A percentile compares a stretch with the other conserved stretches of the same genome.
phyloP scores from a whole-genome alignment of 53 echinoderm and acorn worm species.

The Apostichopus leukothele region DNA sequence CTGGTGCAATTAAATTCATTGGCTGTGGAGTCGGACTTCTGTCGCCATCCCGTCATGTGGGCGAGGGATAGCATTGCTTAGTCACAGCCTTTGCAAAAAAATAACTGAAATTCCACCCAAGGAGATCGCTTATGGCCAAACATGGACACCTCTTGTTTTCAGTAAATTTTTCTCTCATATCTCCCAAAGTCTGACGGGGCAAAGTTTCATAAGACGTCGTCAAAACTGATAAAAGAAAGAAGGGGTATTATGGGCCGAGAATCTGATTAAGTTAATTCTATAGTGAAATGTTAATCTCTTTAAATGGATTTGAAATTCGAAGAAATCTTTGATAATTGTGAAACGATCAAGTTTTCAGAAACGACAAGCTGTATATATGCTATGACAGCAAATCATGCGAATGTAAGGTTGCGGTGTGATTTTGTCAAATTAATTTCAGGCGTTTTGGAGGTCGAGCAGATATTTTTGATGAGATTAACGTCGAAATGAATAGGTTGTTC shows the following conservation, averaged over 20 bases:
- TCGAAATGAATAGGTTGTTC: too few species aligned
- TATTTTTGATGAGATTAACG: too few species aligned
- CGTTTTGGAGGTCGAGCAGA: not conserved
- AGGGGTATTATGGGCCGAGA: not conserved
- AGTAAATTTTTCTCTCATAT: not conserved
- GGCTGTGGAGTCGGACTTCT: slow-evolving; percentile 23
- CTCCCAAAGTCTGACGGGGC: not conserved
- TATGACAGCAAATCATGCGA: too few species aligned
- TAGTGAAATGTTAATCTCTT: not conserved
- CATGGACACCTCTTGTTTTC: not conserved
- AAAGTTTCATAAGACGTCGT: too few species aligned
- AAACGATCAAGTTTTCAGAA: not conserved
- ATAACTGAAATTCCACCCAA: slow-evolving; percentile 38
- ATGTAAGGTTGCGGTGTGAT: not conserved
- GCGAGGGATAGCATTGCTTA: not conserved
- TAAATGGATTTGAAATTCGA: not conserved
- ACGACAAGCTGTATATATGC: not conserved
- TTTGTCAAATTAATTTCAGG: slow-evolving; percentile 1
- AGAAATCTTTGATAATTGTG: not conserved
- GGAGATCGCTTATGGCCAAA: slow-evolving; percentile 2
- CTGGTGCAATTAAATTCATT: slow-evolving; percentile 30
- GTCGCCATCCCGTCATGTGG: slow-evolving; percentile 1
- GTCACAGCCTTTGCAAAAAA: not conserved
- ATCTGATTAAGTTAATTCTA: not conserved
- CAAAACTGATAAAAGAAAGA: not conserved